Conservation (phyloP, 2,797 vertebrate genomes). For the Pipistrellus pygmaeus region DNA sequence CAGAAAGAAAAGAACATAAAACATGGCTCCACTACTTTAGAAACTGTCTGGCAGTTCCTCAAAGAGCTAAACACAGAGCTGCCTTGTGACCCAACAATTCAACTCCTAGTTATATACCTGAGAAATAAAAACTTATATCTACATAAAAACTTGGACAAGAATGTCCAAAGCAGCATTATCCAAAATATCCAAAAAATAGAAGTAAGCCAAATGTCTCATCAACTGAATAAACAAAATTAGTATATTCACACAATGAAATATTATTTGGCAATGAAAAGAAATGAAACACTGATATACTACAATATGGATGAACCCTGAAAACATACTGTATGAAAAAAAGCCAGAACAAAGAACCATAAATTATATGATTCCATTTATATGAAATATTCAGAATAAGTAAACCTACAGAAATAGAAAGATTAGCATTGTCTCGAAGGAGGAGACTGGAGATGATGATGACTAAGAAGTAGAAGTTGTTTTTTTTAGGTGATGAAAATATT, state of each 20-base stretch:
- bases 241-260: background rate
- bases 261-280: constrained; percentile 12
- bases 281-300: background rate
- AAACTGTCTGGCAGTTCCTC: background rate
- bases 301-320: background rate
- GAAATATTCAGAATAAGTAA: too few species aligned
- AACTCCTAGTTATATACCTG: background rate
- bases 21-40: background rate
- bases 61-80: constrained; percentile 26
- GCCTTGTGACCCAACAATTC: background rate
- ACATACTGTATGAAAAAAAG: background rate
- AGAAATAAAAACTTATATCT: background rate
- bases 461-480: too few species aligned
- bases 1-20: constrained; percentile 17
- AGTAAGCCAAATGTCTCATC: background rate
- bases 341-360: background rate
- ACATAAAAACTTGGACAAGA: background rate
- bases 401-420: too few species aligned
- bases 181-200: background rate
- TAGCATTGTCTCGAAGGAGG: too few species aligned
- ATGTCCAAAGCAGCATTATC: background rate
- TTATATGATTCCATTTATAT: too few species aligned
- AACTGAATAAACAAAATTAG: background rate
- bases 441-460: too few species aligned
- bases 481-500: too few species aligned